These are phyloP conservation scores for Coenobita brevimanus DNA, from an alignment of 1,140 invertebrate species.

Conservation along the genomic window DNA sequence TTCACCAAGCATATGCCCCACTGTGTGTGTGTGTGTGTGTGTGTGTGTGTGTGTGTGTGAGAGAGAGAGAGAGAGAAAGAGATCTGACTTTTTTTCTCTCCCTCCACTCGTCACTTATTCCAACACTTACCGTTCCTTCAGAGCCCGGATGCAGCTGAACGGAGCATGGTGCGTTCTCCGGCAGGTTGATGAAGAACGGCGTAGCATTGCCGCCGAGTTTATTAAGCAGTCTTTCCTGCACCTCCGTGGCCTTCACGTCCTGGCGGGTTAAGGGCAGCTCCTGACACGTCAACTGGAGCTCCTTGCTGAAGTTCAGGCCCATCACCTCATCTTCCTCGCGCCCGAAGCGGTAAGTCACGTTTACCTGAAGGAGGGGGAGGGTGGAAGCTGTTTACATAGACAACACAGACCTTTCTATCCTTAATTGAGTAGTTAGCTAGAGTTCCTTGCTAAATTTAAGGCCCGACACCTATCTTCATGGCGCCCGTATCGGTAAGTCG, in stretches of 20 bases:
- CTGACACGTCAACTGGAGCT: conserved; percentile 83
- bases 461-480: no score
- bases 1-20: no score
- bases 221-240: conserved; percentile 74
- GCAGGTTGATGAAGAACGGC: conserved; percentile 67
- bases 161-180: conserved; percentile 81
- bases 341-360: conserved; percentile 88
- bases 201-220: conserved; percentile 70
- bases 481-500: no score
- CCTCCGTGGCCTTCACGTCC: conserved; percentile 78
- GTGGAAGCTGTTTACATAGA: no score
- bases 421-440: no score
- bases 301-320: conserved; percentile 94
- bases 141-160: conserved; percentile 84
- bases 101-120: no score
- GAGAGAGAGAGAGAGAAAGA: no score
- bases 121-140: conserved; percentile 79
- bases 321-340: conserved; percentile 94
- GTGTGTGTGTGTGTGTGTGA: no score
- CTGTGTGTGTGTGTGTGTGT: no score
- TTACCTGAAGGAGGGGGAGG: conserved; percentile 81
- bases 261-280: conserved; percentile 83
- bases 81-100: no score
- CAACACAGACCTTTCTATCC: no score
- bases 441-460: no score